These are phyloP conservation scores for Busseola fusca DNA, from an alignment of 2,888 invertebrate species.

Conservation along the genomic window DNA sequence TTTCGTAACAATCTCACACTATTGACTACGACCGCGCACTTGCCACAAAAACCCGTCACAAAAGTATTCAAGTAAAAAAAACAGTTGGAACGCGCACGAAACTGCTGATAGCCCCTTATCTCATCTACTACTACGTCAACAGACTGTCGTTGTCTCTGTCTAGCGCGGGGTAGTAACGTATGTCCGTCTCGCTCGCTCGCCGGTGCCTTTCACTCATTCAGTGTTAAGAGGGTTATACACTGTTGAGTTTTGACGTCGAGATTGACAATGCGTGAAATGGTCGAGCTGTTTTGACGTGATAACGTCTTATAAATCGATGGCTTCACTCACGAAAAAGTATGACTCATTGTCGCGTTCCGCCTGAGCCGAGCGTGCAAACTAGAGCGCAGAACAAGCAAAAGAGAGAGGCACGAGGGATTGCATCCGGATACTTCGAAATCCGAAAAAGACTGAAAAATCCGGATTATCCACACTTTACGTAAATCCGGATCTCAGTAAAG, in stretches of 20 bases:
- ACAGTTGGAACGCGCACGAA: constrained; percentile 74
- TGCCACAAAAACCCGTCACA: constrained; percentile 55
- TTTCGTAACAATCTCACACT: constrained; percentile 33
- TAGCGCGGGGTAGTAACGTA: constrained; percentile 63
- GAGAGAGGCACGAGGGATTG: no score
- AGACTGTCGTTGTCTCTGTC: constrained; percentile 78
- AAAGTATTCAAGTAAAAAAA: constrained; percentile 73
- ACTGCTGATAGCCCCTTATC: constrained; percentile 88
- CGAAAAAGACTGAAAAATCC: no score
- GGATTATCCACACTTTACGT: no score
- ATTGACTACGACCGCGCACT: constrained; percentile 44
- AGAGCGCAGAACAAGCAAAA: no score
- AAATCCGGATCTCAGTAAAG: no score
- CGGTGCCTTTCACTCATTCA: constrained; percentile 74
- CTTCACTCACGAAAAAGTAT: no score
- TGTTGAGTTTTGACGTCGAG: constrained; percentile 46
- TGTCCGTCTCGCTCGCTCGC: constrained; percentile 67
- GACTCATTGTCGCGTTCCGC: no score
- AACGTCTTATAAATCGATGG: no score
- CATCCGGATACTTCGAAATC: no score
- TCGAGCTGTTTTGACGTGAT: not conserved
- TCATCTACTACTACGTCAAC: constrained; percentile 88
- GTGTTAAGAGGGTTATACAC: constrained; percentile 58
- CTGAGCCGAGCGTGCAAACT: no score
- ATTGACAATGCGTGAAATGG: constrained; percentile 40